Percentiles rank a stretch among this genome's conserved stretches.
Evolutionary conservation across 1,140 invertebrate genomes (phyloP).

Genomic region (Drosophila tsacasi): DNA sequence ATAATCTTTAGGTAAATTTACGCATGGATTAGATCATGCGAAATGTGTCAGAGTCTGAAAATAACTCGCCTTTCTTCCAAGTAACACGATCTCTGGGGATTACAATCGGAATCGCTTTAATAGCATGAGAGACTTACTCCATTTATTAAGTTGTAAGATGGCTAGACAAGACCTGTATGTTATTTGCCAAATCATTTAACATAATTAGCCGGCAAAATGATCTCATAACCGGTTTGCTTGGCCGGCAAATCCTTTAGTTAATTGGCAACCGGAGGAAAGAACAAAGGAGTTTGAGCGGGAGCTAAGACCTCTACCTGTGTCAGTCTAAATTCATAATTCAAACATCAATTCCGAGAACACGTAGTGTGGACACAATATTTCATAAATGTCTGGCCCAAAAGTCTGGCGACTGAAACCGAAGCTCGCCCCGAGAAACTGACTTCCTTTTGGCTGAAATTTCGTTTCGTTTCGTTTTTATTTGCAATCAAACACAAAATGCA

Average conservation of each 20-base stretch:
- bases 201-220: constrained; percentile 44
- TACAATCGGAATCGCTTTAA: background rate
- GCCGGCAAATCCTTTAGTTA: constrained; percentile 53
- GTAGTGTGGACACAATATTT: constrained; percentile 60
- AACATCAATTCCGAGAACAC: constrained; percentile 46
- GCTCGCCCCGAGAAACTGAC: background rate
- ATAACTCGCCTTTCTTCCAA: background rate
- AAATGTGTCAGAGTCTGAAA: background rate
- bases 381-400: constrained; percentile 47
- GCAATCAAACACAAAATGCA: constrained; percentile 72
- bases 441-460: constrained; percentile 40
- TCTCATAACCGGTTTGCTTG: constrained; percentile 51
- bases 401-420: constrained; percentile 35
- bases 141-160: constrained; percentile 20
- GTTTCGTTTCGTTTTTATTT: constrained; percentile 56
- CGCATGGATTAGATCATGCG: constrained; percentile 15
- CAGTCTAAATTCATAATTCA: constrained; percentile 64
- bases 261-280: constrained; percentile 41
- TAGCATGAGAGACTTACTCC: background rate
- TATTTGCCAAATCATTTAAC: constrained; percentile 63
- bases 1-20: constrained; percentile 25
- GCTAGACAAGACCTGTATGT: background rate
- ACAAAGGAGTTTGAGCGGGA: constrained; percentile 21
- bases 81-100: background rate
- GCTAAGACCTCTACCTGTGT: constrained; percentile 23